phyloP scores from a whole-genome alignment of 64 coral and sea anemone species.

The Stichodactyla helianthus region DNA sequence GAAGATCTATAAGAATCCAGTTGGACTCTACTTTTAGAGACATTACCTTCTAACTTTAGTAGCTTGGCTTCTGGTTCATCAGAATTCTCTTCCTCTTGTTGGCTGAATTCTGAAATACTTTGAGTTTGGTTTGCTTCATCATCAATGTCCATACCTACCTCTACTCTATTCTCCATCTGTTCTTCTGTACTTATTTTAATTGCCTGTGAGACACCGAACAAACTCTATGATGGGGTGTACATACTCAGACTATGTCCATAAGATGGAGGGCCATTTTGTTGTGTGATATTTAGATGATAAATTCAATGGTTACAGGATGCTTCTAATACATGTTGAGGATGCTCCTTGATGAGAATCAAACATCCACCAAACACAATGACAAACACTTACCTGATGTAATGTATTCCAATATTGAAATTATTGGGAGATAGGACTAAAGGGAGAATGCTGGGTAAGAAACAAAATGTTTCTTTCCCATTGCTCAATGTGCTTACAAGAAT shows the following conservation, averaged over 20 bases:
- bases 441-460: no score
- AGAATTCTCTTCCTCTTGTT: neutral
- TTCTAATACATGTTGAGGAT: no score
- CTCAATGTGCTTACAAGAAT: no score
- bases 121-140: slow-evolving; percentile 39
- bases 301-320: no score
- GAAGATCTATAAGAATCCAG: neutral
- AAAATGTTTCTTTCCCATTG: no score
- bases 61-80: neutral
- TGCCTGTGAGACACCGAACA: slow-evolving; percentile 60
- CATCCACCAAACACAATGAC: no score
- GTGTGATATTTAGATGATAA: neutral
- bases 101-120: neutral
- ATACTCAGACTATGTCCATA: neutral
- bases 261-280: neutral
- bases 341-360: no score
- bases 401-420: no score
- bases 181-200: slow-evolving; percentile 78
- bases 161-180: slow-evolving; percentile 67
- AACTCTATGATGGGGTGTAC: neutral
- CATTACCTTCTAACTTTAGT: neutral
- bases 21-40: neutral
- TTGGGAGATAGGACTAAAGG: no score
- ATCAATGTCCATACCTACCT: slow-evolving; percentile 97
- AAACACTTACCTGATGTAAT: no score